These are phyloP conservation scores for Xyrichtys novacula DNA, from an alignment of 2,797 vertebrate genomes.

Conservation along the genomic window DNA sequence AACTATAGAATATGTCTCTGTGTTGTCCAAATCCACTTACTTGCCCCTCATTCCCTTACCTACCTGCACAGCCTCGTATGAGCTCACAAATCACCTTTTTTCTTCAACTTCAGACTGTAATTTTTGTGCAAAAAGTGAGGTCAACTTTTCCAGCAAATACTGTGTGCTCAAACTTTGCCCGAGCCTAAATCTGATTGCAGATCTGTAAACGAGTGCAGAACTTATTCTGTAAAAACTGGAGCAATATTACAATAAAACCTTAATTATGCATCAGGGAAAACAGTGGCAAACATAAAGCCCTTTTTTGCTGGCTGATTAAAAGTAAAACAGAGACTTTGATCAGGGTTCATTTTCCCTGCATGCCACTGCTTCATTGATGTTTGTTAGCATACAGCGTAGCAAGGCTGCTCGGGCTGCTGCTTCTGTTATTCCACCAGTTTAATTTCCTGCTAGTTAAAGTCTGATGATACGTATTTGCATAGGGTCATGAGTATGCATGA, in stretches of 20 bases:
- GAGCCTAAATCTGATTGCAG: conserved; percentile 2
- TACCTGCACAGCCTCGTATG: not conserved
- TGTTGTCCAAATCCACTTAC: not conserved
- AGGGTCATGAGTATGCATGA: conserved; percentile 64
- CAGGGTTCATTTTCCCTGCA: conserved; percentile 5
- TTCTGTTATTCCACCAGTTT: conserved; percentile 13
- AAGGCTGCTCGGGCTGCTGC: conserved; percentile 3
- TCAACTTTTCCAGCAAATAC: not conserved
- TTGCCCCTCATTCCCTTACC: not conserved
- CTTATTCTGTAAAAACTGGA: not conserved
- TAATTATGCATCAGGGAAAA: conserved; percentile 38
- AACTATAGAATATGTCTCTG: not conserved
- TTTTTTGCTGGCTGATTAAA: conserved; percentile 24
- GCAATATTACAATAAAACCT: conserved; percentile 9
- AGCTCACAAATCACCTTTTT: not conserved
- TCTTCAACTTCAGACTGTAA: not conserved
- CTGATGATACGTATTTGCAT: conserved; percentile 55
- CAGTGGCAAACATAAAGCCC: not conserved
- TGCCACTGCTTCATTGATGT: conserved; percentile 4
- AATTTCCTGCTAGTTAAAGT: conserved; percentile 17
- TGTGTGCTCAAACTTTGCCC: not conserved
- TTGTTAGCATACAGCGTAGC: not conserved
- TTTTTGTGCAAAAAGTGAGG: not conserved
- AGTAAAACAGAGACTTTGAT: conserved; percentile 37
- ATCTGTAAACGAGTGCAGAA: not conserved